Evolutionary conservation across 2,797 vertebrate species (phyloP).

Genomic region (Coluber constrictor): DNA sequence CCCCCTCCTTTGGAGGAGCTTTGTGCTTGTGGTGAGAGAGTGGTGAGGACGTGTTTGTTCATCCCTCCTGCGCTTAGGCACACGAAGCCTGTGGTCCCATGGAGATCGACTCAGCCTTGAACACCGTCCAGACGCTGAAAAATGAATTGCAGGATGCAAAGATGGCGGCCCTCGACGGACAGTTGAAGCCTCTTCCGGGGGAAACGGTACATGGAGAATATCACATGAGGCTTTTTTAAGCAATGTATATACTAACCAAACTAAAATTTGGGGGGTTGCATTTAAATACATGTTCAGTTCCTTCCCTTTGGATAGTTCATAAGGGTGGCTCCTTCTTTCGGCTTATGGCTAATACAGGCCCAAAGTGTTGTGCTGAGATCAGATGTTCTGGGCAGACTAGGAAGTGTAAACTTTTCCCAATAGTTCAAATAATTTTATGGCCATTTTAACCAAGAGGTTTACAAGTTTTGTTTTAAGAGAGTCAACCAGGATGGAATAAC

Average conservation of each 20-base stretch:
- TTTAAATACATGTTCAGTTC: not conserved
- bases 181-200: slow-evolving; percentile 93
- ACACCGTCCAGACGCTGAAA: slow-evolving; percentile 90
- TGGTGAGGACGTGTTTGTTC: not conserved
- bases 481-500: not conserved
- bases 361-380: not conserved
- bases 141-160: slow-evolving; percentile 96
- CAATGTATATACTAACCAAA: not conserved
- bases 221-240: not conserved
- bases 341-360: not conserved
- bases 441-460: not conserved
- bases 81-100: slow-evolving; percentile 97
- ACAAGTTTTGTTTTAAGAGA: not conserved
- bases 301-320: not conserved
- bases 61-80: slow-evolving; percentile 73
- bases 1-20: not conserved
- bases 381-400: not conserved
- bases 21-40: no score
- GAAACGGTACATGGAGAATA: slow-evolving; percentile 81
- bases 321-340: not conserved
- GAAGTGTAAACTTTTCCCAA: not conserved
- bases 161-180: slow-evolving; percentile 87
- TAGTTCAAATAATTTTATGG: not conserved
- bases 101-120: slow-evolving; percentile 96
- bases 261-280: not conserved